Evolutionary conservation across 1,140 invertebrate species (phyloP), one percentile per base, ranked within the genome.

Genomic region (Lamellibrachia luymesi): DNA sequence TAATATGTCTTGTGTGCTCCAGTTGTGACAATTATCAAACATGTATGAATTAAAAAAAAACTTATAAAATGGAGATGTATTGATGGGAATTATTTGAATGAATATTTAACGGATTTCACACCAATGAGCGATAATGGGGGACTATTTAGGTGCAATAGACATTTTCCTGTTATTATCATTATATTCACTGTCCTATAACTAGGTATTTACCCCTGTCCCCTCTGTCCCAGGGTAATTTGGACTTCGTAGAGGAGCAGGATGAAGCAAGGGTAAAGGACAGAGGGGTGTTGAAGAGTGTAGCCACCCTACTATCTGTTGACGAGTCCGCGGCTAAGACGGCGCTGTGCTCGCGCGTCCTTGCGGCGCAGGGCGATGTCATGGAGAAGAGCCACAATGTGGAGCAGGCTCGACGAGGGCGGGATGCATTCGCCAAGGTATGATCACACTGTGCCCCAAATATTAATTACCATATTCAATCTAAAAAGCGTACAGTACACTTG

Each of bases 291-390:
- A 96, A 97, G 52, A 97, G 97, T 94, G 97, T 98, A 25, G 97
- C 98, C 2, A 96, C 97, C 94, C 97, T 98, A 91, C 96, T 99
- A 8, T 97, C 97, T 49, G 98, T 99, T 50, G 97, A 97, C 25
- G 97, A 97, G 93, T 96, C 97, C 13, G 97, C 98, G n/a, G 96
- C 99, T 10, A 97, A 97, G 51, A 97, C 97, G 51, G 97, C 98
- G 1, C 96, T 99, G 94, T 98, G 97, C 94, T 98, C 92, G 25
- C 97, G 99, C 93, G 98, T 98, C 50, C 98, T 99, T 95, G 98
- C 99, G 2, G 98, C 98, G 0, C 97, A 98, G 92, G 98, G 98
- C 2, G 98, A 99, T 96, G 98, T 99, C 2, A 98, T 99, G 97
- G 97, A 98, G 95, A 99, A 99, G 97, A 97, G 97, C 93, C 98